Percentiles rank a stretch among this genome's conserved stretches.
These are phyloP conservation scores for Solenopsis fugax DNA, from an alignment of 1,140 invertebrate genomes.

Conservation along the genomic window DNA sequence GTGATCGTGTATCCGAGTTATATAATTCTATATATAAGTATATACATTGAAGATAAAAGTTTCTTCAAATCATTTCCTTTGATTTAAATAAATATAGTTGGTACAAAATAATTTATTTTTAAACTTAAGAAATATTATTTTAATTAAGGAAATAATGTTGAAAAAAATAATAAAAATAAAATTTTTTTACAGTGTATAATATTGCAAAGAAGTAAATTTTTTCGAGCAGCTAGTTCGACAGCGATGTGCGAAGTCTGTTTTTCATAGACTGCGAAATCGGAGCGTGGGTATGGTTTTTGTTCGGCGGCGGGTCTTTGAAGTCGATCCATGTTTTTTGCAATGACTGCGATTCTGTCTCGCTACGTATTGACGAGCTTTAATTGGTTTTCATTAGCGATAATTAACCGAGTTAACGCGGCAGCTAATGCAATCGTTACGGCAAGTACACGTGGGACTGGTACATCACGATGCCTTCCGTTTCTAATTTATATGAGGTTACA, in stretches of 20 bases:
- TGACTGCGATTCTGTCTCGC: slow-evolving; percentile 3
- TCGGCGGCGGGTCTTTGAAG: slow-evolving; percentile 15
- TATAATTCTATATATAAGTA: not conserved
- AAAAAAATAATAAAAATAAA: too few species aligned
- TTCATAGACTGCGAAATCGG: slow-evolving; percentile 25
- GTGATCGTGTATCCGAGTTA: not conserved
- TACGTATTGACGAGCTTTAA: slow-evolving; percentile 65
- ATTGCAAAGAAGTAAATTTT: not conserved
- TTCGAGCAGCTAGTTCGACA: too few species aligned
- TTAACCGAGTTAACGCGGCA: slow-evolving; percentile 62
- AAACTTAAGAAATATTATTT: too few species aligned
- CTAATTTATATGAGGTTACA: slow-evolving; percentile 38
- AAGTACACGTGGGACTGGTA: slow-evolving; percentile 25
- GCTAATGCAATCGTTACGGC: slow-evolving; percentile 53
- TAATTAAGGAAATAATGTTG: too few species aligned
- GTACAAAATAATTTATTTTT: too few species aligned
- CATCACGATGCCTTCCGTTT: slow-evolving; percentile 25
- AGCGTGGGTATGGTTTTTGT: slow-evolving; percentile 55
- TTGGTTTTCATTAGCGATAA: slow-evolving; percentile 75
- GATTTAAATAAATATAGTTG: too few species aligned
- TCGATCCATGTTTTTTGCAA: slow-evolving; percentile 49
- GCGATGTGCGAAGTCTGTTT: slow-evolving; percentile 47
- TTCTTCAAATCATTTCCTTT: too few species aligned
- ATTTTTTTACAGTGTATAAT: not conserved
- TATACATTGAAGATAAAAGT: too few species aligned